These are phyloP conservation scores for Sycon ciliatum DNA, from an alignment of 37 sponge, comb jelly and placozoan genomes.

Conservation along the genomic window DNA sequence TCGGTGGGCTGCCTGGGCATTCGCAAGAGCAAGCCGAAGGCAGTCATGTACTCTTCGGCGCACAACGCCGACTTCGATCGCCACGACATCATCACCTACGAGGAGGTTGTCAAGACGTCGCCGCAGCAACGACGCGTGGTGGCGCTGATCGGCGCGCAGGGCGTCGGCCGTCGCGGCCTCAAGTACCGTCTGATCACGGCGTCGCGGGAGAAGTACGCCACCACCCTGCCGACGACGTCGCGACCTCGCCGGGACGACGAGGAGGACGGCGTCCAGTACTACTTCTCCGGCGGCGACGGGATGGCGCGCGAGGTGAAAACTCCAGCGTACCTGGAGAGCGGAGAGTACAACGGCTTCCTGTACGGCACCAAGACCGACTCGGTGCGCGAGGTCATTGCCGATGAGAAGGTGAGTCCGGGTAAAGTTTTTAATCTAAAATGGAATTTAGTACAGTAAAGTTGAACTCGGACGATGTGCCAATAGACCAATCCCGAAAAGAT, in stretches of 20 bases:
- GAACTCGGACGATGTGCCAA: no score
- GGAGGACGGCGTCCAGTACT: conserved; percentile 61
- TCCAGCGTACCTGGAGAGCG: conserved; percentile 69
- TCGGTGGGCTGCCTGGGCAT: no score
- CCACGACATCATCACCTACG: conserved; percentile 72
- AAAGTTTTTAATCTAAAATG: no score
- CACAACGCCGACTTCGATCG: conserved; percentile 49
- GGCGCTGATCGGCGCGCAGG: conserved; percentile 79
- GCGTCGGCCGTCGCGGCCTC: conserved; percentile 69
- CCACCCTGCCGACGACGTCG: conserved; percentile 64
- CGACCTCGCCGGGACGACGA: conserved; percentile 61
- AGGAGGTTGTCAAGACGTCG: conserved; percentile 68
- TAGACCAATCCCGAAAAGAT: no score
- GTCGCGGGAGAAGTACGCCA: conserved; percentile 44
- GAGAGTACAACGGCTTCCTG: conserved; percentile 68
- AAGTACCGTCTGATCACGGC: conserved; percentile 58
- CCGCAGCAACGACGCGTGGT: conserved; percentile 48
- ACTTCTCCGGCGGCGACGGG: conserved; percentile 67
- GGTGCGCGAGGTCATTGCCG: conserved; percentile 54
- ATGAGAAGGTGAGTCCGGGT: conserved; percentile 40
- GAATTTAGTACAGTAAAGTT: no score
- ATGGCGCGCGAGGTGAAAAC: conserved; percentile 64
- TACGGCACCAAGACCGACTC: conserved; percentile 73
- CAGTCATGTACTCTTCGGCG: no score
- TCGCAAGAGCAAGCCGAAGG: no score